Percentiles rank a stretch among this genome's conserved stretches.
These are phyloP conservation scores for Linnaemya vulpina DNA, from an alignment of 2,888 invertebrate species.

Conservation along the genomic window DNA sequence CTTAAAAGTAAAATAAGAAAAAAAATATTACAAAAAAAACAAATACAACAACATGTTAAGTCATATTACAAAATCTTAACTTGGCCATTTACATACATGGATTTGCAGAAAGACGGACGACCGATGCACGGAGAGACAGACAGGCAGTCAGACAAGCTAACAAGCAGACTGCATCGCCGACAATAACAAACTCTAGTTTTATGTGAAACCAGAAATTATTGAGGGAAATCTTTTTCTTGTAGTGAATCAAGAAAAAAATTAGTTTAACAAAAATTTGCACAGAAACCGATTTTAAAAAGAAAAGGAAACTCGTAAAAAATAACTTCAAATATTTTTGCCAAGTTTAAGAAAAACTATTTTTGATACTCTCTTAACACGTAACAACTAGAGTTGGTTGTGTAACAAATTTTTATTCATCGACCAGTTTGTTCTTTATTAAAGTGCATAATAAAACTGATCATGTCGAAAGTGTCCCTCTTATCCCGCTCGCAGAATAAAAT, in stretches of 20 bases:
- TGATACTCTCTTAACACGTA: background rate
- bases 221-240: conserved; percentile 41
- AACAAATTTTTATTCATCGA: background rate
- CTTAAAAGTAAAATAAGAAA: conserved; percentile 33
- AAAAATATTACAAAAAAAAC: conserved; percentile 25
- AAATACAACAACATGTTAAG: conserved; percentile 64
- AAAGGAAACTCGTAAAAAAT: conserved; percentile 8
- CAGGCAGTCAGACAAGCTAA: background rate
- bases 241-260: background rate
- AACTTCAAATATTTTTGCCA: background rate
- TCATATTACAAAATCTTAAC: conserved; percentile 63
- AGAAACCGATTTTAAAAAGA: conserved; percentile 29
- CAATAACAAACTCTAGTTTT: conserved; percentile 11
- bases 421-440: background rate
- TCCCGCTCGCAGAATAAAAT: background rate
- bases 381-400: background rate
- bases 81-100: background rate
- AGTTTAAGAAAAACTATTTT: conserved; percentile 4
- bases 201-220: conserved; percentile 45
- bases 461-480: too few species aligned
- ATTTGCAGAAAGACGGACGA: background rate
- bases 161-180: conserved; percentile 4
- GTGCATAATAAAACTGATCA: too few species aligned
- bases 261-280: background rate
- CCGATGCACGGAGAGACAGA: background rate